Base-by-base conservation (phyloP, 2,113 vertebrate genomes). In the Vireo altiloquus region DNA sequence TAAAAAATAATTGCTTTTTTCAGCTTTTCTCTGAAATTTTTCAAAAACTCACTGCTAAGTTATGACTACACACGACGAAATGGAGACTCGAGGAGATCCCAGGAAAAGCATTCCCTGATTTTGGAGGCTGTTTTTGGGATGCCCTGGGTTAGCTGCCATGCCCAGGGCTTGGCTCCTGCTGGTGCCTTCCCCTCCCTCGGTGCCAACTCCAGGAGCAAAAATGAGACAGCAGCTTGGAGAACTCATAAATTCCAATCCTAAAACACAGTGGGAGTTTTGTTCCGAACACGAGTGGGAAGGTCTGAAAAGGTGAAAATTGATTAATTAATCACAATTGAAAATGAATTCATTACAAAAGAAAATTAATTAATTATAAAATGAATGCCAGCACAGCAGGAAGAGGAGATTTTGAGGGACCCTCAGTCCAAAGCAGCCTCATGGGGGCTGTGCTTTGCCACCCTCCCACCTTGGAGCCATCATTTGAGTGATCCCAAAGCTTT, bases 141-240 rank as follows among this genome's bases (percentile, higher is more conserved):
- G 27, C 5, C 15, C 13, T 9, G 13, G 53, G 35, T 75, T 9
- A 4, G 3, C 0, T 5, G 5, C n/a, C 0, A 0, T 20, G 23
- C 30, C 52, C 28, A 2, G 21, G 22, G 30, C 30, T 50, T 27
- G 10, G 56, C 15, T 70, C 60, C 15, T 1, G 1, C 46, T 57
- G 16, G 16, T 79, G 56, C 63, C 13, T 27, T 56, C 37, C 52
- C 7, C 14, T 35, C n/a, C 33, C n/a, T 5, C 16, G 11, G 59
- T 7, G 64, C 39, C 33, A 21, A 0, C 37, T 31, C 52, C 78
- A 59, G 57, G 40, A 44, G 9, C 13, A 7, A 5, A 13, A n/a
- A 16, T 2, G 50, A 18, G 70, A 6, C 11, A 31, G 21, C 18
- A 69, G 22, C 31, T 79, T 13, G 10, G 50, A 44, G 82, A 53